phyloP scores from a whole-genome alignment of 2,888 invertebrate species.

The Myopa tessellatipennis region DNA sequence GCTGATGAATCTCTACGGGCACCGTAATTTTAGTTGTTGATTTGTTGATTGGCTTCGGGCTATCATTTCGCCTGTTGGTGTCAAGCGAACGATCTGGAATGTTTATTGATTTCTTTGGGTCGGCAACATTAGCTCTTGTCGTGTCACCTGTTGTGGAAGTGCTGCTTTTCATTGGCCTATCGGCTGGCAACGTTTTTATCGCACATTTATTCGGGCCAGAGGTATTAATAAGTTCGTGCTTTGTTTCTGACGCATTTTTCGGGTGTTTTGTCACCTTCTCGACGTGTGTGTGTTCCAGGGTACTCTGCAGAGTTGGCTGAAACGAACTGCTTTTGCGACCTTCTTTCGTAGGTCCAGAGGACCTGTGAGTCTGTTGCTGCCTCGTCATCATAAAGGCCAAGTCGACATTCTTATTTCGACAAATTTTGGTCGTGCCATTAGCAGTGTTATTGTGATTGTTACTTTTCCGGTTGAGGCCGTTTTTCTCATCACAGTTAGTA shows the following conservation, averaged over 20 bases:
- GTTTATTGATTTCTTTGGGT: slow-evolving; percentile 7
- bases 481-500: slow-evolving; percentile 16
- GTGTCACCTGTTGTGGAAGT: slow-evolving; percentile 8
- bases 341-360: slow-evolving; percentile 6
- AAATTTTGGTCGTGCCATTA: slow-evolving; percentile 55
- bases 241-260: background rate
- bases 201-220: background rate
- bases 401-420: slow-evolving; percentile 69
- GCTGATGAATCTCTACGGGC: slow-evolving; percentile 5
- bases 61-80: background rate
- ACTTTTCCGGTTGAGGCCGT: slow-evolving; percentile 57
- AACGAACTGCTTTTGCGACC: background rate
- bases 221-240: background rate
- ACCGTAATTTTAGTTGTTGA: slow-evolving; percentile 1
- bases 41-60: slow-evolving; percentile 3
- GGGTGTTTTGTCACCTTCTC: background rate
- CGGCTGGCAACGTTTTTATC: background rate
- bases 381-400: slow-evolving; percentile 65
- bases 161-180: slow-evolving; percentile 21
- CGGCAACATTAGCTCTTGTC: background rate
- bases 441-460: slow-evolving; percentile 31
- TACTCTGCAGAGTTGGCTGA: slow-evolving; percentile 4
- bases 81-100: background rate
- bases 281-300: background rate
- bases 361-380: slow-evolving; percentile 40